Evolutionary conservation across 2,888 invertebrate genomes (phyloP).

Genomic region (Euzophera pinguis): DNA sequence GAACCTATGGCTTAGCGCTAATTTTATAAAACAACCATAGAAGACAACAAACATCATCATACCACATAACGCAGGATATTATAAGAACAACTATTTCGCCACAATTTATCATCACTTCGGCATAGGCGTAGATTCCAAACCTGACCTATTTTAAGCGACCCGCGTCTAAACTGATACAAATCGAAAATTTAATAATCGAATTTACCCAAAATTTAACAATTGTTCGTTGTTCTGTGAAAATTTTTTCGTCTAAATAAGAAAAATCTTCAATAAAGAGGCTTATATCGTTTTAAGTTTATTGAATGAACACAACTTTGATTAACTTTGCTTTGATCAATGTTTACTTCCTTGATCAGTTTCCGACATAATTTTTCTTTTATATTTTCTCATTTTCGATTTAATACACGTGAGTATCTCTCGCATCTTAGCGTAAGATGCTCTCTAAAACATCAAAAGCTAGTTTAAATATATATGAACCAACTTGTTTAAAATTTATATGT

Average conservation of each 20-base stretch:
- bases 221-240: neutral
- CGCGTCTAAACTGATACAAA: no score
- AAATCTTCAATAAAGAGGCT: neutral
- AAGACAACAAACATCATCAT: no score
- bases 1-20: no score
- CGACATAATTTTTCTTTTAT: neutral
- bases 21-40: no score
- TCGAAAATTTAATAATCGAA: neutral
- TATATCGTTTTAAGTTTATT: conserved; percentile 3
- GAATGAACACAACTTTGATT: conserved; percentile 5
- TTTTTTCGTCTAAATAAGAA: neutral
- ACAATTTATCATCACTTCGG: no score
- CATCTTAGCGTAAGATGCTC: no score
- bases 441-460: no score
- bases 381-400: neutral
- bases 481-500: no score
- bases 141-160: no score
- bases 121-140: no score
- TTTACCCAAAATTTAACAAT: neutral
- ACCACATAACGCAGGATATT: no score
- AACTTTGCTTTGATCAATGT: conserved; percentile 8
- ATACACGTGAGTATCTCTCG: neutral
- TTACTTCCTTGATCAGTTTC: conserved; percentile 2
- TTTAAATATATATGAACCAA: no score
- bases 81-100: neutral